phyloP scores from a whole-genome alignment of 2,113 vertebrate species.

The Corythornis cristatus region DNA sequence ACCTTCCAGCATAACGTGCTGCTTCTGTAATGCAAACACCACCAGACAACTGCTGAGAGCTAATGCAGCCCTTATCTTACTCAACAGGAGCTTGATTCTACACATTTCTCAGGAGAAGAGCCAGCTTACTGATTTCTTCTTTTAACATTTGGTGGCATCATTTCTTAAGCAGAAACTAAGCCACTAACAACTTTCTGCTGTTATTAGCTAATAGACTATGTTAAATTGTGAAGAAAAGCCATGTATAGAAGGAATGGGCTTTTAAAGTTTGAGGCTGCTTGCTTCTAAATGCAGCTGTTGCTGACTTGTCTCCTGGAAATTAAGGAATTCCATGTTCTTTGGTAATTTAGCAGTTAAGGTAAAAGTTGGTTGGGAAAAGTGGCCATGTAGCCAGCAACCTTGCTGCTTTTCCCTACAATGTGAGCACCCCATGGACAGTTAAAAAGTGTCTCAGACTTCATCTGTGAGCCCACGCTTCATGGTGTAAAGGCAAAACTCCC shows the following conservation, averaged over 20 bases:
- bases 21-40: slow-evolving; percentile 47
- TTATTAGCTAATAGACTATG: not conserved
- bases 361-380: not conserved
- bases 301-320: not conserved
- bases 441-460: not conserved
- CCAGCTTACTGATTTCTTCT: slow-evolving; percentile 16
- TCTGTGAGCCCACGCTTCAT: not conserved
- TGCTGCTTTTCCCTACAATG: not conserved
- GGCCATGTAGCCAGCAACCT: not conserved
- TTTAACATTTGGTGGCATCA: slow-evolving; percentile 25
- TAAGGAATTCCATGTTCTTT: not conserved
- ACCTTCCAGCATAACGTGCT: slow-evolving; percentile 22
- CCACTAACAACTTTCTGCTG: not conserved
- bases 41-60: slow-evolving; percentile 48
- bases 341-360: not conserved
- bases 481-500: not conserved
- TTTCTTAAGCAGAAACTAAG: slow-evolving; percentile 34
- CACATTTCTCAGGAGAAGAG: slow-evolving; percentile 32
- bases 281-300: not conserved
- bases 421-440: not conserved
- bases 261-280: not conserved
- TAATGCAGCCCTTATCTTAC: slow-evolving; percentile 48
- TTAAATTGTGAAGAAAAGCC: not conserved
- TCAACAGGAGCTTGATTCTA: slow-evolving; percentile 45
- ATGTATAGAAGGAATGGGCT: not conserved